These are phyloP conservation scores for Ascaphus truei DNA, from an alignment of 2,113 vertebrate species.

Conservation along the genomic window DNA sequence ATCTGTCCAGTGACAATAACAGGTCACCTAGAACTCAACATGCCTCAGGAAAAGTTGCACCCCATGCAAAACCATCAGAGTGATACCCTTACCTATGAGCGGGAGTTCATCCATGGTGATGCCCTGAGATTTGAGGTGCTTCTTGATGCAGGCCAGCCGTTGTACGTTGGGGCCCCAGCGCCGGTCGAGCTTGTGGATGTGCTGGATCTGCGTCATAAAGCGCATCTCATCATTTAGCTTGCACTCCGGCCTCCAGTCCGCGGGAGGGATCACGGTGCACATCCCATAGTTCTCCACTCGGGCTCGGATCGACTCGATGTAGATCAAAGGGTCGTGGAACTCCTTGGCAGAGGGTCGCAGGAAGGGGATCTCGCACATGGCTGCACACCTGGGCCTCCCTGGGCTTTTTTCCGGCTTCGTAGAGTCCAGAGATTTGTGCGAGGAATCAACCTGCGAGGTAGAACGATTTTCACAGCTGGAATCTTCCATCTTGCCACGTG, in stretches of 20 bases:
- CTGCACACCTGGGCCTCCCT: slow-evolving; percentile 70
- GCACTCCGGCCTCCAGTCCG: slow-evolving; percentile 97
- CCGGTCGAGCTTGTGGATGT: slow-evolving; percentile 94
- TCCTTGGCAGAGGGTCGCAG: slow-evolving; percentile 84
- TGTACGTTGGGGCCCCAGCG: slow-evolving; percentile 98
- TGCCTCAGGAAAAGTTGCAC: background rate
- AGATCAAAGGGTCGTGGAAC: slow-evolving; percentile 95
- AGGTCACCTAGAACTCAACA: too few species aligned
- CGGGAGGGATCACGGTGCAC: slow-evolving; percentile 89
- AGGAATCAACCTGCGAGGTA: slow-evolving; percentile 91
- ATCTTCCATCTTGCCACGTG: slow-evolving; percentile 82
- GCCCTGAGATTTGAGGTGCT: slow-evolving; percentile 99
- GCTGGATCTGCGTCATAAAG: slow-evolving; percentile 96
- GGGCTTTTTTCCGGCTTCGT: slow-evolving; percentile 74
- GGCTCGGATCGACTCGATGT: slow-evolving; percentile 87
- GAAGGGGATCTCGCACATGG: slow-evolving; percentile 81
- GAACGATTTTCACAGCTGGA: slow-evolving; percentile 80
- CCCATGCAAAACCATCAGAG: background rate
- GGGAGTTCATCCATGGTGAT: slow-evolving; percentile 97
- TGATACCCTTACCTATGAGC: slow-evolving; percentile 83
- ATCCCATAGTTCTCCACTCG: slow-evolving; percentile 87
- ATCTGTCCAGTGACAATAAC: too few species aligned
- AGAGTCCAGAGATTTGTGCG: slow-evolving; percentile 78
- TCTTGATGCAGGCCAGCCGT: slow-evolving; percentile 97
- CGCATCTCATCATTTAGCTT: slow-evolving; percentile 98